phyloP scores from a whole-genome alignment of 1,140 invertebrate species.

The Galleria mellonella region DNA sequence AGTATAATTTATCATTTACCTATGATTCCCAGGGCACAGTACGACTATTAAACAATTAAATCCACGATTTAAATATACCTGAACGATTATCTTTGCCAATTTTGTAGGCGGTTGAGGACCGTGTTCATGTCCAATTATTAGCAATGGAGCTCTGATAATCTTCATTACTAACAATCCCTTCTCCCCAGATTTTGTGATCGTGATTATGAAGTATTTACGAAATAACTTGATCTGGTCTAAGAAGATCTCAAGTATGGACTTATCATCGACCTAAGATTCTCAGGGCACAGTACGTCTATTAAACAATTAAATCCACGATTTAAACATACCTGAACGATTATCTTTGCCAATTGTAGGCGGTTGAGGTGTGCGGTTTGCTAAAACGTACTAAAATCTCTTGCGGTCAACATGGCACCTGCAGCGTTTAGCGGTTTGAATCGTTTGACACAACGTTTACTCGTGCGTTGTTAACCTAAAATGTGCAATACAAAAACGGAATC shows the following conservation, averaged over 20 bases:
- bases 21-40: too few relatives aligned
- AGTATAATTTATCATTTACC: too few relatives aligned
- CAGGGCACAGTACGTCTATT: too few relatives aligned
- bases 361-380: conserved; percentile 3
- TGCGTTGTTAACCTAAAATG: conserved; percentile 14
- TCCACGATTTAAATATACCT: background rate
- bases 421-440: conserved; percentile 17
- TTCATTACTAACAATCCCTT: too few relatives aligned
- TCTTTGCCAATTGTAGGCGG: background rate
- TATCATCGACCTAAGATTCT: too few relatives aligned
- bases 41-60: background rate
- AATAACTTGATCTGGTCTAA: too few relatives aligned
- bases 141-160: too few relatives aligned
- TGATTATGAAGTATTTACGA: too few relatives aligned
- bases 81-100: background rate
- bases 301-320: background rate
- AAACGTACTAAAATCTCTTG: conserved; percentile 1
- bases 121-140: too few relatives aligned
- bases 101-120: too few relatives aligned
- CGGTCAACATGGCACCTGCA: background rate
- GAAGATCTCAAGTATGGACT: too few relatives aligned
- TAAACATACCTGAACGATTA: background rate
- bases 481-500: background rate
- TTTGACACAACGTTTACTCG: conserved; percentile 6
- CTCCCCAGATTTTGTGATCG: too few relatives aligned